Evolutionary conservation across 2,888 invertebrate genomes (phyloP).

Genomic region (Drepana falcataria): DNA sequence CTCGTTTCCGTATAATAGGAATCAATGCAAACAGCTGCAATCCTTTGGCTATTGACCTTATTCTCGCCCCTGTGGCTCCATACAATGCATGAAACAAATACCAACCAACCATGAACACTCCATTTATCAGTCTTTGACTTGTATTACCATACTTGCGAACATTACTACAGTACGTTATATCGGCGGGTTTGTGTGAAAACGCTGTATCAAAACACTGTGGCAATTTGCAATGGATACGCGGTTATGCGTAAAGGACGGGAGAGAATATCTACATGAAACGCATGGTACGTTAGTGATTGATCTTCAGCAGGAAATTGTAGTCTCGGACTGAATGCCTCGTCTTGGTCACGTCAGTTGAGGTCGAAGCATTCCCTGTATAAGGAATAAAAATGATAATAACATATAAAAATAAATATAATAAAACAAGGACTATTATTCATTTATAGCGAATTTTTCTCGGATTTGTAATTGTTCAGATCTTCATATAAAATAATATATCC

Average conservation of each 20-base stretch:
- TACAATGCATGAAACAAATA: slow-evolving; percentile 13
- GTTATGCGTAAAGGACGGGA: not conserved
- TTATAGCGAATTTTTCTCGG: too few relatives aligned
- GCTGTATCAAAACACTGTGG: not conserved
- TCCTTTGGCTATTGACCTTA: not conserved
- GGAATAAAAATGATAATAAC: too few relatives aligned
- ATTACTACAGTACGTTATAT: not conserved
- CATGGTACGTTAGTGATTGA: slow-evolving; percentile 31
- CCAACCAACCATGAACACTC: slow-evolving; percentile 22
- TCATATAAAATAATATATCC: too few relatives aligned
- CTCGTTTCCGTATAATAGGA: too few relatives aligned
- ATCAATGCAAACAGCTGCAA: not conserved
- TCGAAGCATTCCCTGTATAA: not conserved
- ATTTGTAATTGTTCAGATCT: too few relatives aligned
- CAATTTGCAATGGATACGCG: slow-evolving; percentile 3
- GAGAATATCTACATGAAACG: slow-evolving; percentile 1
- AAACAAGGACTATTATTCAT: too few relatives aligned
- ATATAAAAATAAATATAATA: too few relatives aligned
- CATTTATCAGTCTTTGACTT: slow-evolving; percentile 23
- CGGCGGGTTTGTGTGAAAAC: not conserved
- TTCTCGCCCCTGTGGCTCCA: slow-evolving; percentile 10
- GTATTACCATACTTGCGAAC: not conserved
- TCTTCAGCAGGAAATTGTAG: slow-evolving; percentile 32
- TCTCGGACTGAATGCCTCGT: slow-evolving; percentile 24
- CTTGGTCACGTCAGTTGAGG: slow-evolving; percentile 9